Conservation (phyloP, 2,888 invertebrate genomes). For the Chrysolina americana region DNA sequence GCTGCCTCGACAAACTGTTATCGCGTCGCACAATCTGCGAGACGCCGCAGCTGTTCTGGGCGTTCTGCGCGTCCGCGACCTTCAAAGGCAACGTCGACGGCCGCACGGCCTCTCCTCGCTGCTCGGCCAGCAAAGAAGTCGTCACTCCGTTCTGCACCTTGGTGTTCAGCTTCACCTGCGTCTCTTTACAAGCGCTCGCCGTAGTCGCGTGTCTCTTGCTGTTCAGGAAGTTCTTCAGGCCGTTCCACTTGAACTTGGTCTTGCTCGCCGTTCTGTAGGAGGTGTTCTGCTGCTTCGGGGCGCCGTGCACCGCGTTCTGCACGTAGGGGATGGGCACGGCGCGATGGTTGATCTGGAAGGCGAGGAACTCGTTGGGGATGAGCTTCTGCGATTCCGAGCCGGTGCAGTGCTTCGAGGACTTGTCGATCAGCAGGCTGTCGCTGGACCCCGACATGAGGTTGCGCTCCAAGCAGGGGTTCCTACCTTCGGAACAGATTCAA, state of each 20-base stretch:
- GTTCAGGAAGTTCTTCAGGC: slow-evolving; percentile 70
- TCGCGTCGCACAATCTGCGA: slow-evolving; percentile 65
- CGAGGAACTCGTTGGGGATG: slow-evolving; percentile 71
- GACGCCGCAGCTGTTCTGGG: slow-evolving; percentile 61
- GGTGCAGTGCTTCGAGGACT: slow-evolving; percentile 75
- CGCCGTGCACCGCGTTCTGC: slow-evolving; percentile 79
- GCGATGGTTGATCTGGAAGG: slow-evolving; percentile 68
- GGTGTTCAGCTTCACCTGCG: slow-evolving; percentile 72
- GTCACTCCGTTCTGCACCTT: slow-evolving; percentile 72
- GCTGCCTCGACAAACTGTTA: slow-evolving; percentile 73
- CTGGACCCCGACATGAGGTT: slow-evolving; percentile 76
- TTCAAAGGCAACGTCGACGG: slow-evolving; percentile 70
- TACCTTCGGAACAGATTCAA: slow-evolving; percentile 72
- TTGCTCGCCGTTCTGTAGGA: slow-evolving; percentile 46
- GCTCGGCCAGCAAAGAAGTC: slow-evolving; percentile 66
- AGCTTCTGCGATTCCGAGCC: slow-evolving; percentile 71
- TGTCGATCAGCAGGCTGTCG: slow-evolving; percentile 76
- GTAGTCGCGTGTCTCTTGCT: slow-evolving; percentile 55
- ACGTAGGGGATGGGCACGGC: slow-evolving; percentile 80
- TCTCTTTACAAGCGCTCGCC: slow-evolving; percentile 55
- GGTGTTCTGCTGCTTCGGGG: slow-evolving; percentile 68
- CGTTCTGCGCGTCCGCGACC: slow-evolving; percentile 55
- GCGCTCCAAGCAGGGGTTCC: slow-evolving; percentile 79
- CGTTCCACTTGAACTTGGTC: slow-evolving; percentile 71
- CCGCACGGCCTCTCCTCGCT: slow-evolving; percentile 61